phyloP scores from a whole-genome alignment of 2,888 invertebrate species.

The Iphiclides podalirius region DNA sequence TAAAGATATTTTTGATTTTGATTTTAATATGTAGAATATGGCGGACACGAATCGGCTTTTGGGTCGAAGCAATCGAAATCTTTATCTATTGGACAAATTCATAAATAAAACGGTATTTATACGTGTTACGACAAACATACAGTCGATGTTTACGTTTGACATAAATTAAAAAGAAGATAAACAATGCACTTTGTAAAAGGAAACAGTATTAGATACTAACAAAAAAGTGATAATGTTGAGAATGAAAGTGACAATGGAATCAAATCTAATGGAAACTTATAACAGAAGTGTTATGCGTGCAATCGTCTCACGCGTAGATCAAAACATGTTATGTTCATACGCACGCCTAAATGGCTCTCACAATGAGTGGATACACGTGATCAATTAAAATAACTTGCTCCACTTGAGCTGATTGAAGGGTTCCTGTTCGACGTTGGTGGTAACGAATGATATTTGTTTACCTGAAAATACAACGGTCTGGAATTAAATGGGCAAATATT shows the following conservation, averaged over 20 bases:
- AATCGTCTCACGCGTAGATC: slow-evolving; percentile 13
- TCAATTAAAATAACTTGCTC: slow-evolving; percentile 21
- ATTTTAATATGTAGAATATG: no score
- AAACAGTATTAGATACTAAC: neutral
- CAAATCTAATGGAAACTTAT: neutral
- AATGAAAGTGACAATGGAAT: neutral
- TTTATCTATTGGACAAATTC: no score
- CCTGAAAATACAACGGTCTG: neutral
- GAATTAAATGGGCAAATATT: neutral
- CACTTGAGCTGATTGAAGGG: slow-evolving; percentile 13
- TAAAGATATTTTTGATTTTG: no score
- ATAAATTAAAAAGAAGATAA: no score
- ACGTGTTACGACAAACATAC: no score
- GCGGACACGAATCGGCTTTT: no score
- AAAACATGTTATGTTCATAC: slow-evolving; percentile 17
- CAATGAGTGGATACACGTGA: slow-evolving; percentile 19
- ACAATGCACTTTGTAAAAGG: no score
- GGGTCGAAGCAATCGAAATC: no score
- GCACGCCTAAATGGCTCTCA: slow-evolving; percentile 21
- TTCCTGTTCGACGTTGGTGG: neutral
- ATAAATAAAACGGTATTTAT: no score
- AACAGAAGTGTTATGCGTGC: slow-evolving; percentile 13
- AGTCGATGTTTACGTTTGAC: no score
- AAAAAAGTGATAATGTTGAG: neutral
- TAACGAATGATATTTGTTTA: slow-evolving; percentile 12